Evolutionary conservation across 1,140 invertebrate genomes (phyloP), one percentile per base, ranked within the genome.

Genomic region (Drosophila carrolli): DNA sequence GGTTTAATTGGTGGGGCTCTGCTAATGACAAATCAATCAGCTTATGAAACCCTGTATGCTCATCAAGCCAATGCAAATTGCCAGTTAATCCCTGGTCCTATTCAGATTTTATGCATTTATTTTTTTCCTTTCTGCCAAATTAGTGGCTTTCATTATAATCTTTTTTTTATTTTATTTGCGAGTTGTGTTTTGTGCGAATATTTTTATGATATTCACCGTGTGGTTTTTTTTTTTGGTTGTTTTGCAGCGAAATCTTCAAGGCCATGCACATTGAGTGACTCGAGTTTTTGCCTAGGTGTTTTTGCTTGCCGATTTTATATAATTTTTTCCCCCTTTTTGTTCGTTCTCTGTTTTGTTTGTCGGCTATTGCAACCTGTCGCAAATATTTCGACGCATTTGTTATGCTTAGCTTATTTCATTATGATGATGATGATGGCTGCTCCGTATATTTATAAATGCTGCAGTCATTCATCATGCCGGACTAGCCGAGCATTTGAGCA

Each of bases 301-400:
- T 83, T 88, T 46, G 71, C 66, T 59, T 16, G 48, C 27, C 67
- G 56, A 62, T 89, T 89, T 89, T 89, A 83, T 83, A 89, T 89
- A 88, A 83, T 89, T 57, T 78, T 55, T 72, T 78, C 4, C 58
- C 65, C 65, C 37, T n/a, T 65, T 56, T 38, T 68, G 40, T 35
- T 41, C 38, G 57, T 23, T 58, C 63, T 50, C 41, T 23, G 44
- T 46, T 68, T 73, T 77, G 58, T 67, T 74, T 59, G 53, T 37
- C 38, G 29, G 76, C 75, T 73, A 66, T 65, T 88, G 84, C 84
- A 89, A 89, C 84, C 84, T 89, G 84, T 84, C 84, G 81, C 84
- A 81, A 81, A 86, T 79, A 89, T 84, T 89, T 89, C 80, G 84
- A 81, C 84, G 84, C 84, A 89, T 89, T 89, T 89, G 84, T 89